phyloP scores from a whole-genome alignment of 2,113 vertebrate species.

The Mungos mungo region DNA sequence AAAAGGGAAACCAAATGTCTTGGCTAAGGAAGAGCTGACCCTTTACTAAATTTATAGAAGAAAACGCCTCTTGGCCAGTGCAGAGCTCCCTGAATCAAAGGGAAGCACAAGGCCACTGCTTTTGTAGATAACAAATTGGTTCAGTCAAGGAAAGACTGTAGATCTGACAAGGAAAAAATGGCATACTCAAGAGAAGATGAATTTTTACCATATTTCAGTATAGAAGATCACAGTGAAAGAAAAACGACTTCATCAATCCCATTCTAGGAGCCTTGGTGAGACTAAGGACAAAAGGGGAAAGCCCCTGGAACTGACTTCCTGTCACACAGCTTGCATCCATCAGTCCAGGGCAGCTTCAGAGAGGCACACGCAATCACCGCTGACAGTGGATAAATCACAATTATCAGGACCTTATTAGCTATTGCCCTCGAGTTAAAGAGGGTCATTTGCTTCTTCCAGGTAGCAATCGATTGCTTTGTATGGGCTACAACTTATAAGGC shows the following conservation, averaged over 20 bases:
- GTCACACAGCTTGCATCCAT: constrained; percentile 2
- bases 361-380: background rate
- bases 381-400: constrained; percentile 49
- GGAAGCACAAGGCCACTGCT: constrained; percentile 38
- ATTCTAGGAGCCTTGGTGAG: constrained; percentile 9
- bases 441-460: constrained; percentile 40
- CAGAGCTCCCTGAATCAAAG: constrained; percentile 13
- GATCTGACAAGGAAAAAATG: constrained; percentile 59
- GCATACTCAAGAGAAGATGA: constrained; percentile 62
- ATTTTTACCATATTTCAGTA: constrained; percentile 68
- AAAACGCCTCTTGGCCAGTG: background rate
- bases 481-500: constrained; percentile 63
- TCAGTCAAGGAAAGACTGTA: constrained; percentile 49
- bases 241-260: constrained; percentile 64
- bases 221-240: constrained; percentile 62
- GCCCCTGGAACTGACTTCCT: background rate
- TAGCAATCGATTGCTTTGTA: constrained; percentile 65
- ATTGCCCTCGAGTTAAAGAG: constrained; percentile 54
- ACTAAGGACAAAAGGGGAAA: constrained; percentile 25
- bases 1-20: constrained; percentile 5
- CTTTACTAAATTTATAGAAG: constrained; percentile 13
- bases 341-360: constrained; percentile 33
- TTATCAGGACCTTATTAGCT: constrained; percentile 71
- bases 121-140: constrained; percentile 60
- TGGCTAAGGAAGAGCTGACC: background rate